These are phyloP conservation scores for Anabacerthia variegaticeps DNA, from an alignment of 2,797 vertebrate species.

Conservation along the genomic window DNA sequence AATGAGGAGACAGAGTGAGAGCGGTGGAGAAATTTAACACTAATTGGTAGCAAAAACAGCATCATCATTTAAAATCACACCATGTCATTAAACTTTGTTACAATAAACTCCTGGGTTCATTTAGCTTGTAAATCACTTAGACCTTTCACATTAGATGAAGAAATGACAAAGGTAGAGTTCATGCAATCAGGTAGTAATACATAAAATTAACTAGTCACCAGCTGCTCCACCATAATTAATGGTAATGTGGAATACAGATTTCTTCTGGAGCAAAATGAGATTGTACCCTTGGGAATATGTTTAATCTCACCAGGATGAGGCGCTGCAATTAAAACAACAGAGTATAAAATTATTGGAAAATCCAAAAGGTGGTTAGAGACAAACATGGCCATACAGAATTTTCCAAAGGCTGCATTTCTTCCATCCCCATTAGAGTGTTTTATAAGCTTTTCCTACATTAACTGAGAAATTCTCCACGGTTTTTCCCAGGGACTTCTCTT, in stretches of 20 bases:
- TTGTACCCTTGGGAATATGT: conserved; percentile 28
- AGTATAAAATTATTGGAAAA: conserved; percentile 23
- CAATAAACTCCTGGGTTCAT: conserved; percentile 50
- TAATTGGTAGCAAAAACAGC: background rate
- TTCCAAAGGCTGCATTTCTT: background rate
- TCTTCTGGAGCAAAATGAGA: conserved; percentile 41
- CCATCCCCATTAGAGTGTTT: background rate
- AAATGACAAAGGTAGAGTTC: conserved; percentile 47
- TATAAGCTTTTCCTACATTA: background rate
- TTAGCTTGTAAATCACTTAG: conserved; percentile 51
- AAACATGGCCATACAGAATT: background rate
- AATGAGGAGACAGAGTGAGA: background rate
- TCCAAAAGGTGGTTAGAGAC: background rate
- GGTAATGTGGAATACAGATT: background rate
- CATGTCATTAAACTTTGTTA: conserved; percentile 17
- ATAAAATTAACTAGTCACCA: conserved; percentile 59
- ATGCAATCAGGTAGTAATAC: conserved; percentile 45
- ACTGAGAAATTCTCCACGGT: background rate
- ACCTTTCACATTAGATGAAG: conserved; percentile 46
- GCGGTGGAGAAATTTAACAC: background rate
- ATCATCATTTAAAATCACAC: conserved; percentile 45
- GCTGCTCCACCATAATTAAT: conserved; percentile 59
- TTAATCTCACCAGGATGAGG: conserved; percentile 43
- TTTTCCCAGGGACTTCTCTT: background rate
- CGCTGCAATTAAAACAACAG: background rate